These are phyloP conservation scores for Lasiurus cinereus DNA, from an alignment of 2,113 vertebrate genomes.

Conservation along the genomic window DNA sequence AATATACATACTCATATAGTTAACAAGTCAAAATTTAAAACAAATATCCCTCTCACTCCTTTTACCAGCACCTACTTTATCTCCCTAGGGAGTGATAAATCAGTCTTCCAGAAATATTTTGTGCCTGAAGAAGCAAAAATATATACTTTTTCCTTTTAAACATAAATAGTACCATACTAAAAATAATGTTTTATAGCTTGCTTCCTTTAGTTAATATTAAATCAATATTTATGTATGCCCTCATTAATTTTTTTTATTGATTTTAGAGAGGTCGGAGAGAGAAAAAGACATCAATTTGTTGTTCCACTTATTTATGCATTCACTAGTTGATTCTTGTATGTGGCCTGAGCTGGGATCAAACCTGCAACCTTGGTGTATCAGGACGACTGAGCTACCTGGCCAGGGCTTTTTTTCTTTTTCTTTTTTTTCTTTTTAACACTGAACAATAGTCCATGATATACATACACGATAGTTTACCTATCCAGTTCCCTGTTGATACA, in stretches of 20 bases:
- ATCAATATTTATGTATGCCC: neutral
- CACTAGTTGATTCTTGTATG: neutral
- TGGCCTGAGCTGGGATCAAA: neutral
- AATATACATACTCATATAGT: constrained; percentile 1
- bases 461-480: neutral
- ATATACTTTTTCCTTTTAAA: constrained; percentile 30
- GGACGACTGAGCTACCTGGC: neutral
- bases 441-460: neutral
- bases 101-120: constrained; percentile 50
- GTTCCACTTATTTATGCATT: neutral
- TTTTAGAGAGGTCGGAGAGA: neutral
- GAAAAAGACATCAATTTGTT: neutral
- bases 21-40: constrained; percentile 34
- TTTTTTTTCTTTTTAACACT: neutral
- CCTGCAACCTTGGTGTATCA: neutral
- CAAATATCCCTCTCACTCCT: neutral
- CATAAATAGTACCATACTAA: constrained; percentile 1
- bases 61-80: constrained; percentile 14
- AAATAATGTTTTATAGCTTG: neutral
- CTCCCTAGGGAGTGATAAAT: neutral
- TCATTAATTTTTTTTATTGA: neutral
- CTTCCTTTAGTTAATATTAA: constrained; percentile 15
- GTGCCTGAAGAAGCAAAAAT: constrained; percentile 8
- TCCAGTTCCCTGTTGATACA: neutral
- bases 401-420: neutral